Evolutionary conservation across 2,797 vertebrate genomes (phyloP).

Genomic region (Lepus townsendii): DNA sequence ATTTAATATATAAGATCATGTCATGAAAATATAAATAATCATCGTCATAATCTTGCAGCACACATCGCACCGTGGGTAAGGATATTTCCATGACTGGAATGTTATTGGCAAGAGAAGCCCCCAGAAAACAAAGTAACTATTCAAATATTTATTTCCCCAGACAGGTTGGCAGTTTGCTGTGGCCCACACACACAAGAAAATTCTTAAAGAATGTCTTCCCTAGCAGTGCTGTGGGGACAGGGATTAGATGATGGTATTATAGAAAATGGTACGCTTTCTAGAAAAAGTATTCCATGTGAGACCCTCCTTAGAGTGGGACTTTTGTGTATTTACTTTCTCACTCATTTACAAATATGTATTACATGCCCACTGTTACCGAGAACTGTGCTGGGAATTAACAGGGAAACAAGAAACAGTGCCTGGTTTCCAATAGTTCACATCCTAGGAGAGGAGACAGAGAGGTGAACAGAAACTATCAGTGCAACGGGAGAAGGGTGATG

Average conservation of each 20-base stretch:
- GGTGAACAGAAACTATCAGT: neutral
- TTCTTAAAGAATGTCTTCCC: constrained; percentile 29
- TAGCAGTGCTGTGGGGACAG: neutral
- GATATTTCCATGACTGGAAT: constrained; percentile 20
- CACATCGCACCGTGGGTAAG: neutral
- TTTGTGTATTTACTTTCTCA: neutral
- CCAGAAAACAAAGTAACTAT: constrained; percentile 58
- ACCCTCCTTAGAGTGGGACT: neutral
- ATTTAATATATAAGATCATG: constrained; percentile 76
- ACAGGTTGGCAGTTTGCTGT: neutral
- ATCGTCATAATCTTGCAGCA: neutral
- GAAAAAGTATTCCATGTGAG: neutral
- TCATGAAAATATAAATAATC: constrained; percentile 57
- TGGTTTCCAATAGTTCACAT: neutral
- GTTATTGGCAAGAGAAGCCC: constrained; percentile 57
- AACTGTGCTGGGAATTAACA: neutral
- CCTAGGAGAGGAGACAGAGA: neutral
- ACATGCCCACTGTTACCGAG: neutral
- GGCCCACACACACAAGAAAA: neutral
- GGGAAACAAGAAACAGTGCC: neutral
- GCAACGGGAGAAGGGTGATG: neutral
- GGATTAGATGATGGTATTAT: neutral
- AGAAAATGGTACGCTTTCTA: constrained; percentile 26
- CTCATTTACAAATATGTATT: constrained; percentile 23
- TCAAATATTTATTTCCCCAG: constrained; percentile 43